These are phyloP conservation scores for Meiosimyza decipiens DNA, from an alignment of 2,888 invertebrate species.

Conservation along the genomic window DNA sequence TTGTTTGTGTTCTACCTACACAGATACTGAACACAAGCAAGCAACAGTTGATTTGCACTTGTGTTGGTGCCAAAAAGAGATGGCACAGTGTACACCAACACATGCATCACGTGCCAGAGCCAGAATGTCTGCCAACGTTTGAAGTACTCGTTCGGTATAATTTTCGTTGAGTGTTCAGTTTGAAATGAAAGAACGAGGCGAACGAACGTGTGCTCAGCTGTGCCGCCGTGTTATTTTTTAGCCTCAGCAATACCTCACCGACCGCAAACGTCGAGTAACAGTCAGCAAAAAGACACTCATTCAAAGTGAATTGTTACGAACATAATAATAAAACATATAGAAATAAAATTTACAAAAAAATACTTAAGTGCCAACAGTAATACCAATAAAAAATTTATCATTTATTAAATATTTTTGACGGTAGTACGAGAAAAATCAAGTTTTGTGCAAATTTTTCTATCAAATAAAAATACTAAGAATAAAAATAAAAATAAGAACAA, in stretches of 20 bases:
- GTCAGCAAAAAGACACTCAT: not conserved
- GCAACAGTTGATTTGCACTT: slow-evolving; percentile 48
- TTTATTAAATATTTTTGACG: not conserved
- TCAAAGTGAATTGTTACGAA: slow-evolving; percentile 18
- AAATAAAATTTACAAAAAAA: slow-evolving; percentile 35
- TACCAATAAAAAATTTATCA: slow-evolving; percentile 7
- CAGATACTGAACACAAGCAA: slow-evolving; percentile 37
- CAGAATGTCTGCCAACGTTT: slow-evolving; percentile 62
- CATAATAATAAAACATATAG: slow-evolving; percentile 22
- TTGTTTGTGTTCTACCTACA: slow-evolving; percentile 46
- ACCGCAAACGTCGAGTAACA: slow-evolving; percentile 15
- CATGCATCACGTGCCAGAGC: slow-evolving; percentile 53
- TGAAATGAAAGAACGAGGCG: slow-evolving; percentile 50
- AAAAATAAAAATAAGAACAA: too few relatives aligned
- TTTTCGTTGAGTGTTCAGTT: slow-evolving; percentile 46
- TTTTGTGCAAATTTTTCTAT: too few relatives aligned
- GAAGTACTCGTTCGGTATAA: slow-evolving; percentile 47
- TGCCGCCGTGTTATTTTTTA: slow-evolving; percentile 43
- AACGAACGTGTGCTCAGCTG: slow-evolving; percentile 46
- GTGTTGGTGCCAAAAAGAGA: slow-evolving; percentile 31
- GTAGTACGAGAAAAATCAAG: not conserved
- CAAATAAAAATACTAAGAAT: too few relatives aligned
- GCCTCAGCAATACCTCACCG: slow-evolving; percentile 37
- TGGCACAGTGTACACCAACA: slow-evolving; percentile 36
- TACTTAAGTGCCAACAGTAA: slow-evolving; percentile 45